Evolutionary conservation across 2,113 vertebrate species (phyloP).

Genomic region (Rhinopomastus cyanomelas): DNA sequence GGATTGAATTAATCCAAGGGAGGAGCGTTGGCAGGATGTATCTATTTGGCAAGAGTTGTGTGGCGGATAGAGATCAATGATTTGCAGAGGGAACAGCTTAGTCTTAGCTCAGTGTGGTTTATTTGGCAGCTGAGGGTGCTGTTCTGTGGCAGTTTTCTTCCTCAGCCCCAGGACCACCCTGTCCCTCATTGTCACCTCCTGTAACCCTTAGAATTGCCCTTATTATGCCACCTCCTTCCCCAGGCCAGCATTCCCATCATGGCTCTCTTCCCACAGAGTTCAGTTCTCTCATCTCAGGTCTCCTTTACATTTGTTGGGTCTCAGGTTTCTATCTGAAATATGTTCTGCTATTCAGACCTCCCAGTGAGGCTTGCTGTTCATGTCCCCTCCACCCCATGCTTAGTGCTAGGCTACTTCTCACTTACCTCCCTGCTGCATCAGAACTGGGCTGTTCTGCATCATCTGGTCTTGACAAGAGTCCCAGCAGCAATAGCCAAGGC

Average conservation of each 20-base stretch:
- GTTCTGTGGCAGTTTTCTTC: constrained; percentile 8
- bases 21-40: constrained; percentile 10
- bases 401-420: neutral
- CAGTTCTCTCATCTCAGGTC: neutral
- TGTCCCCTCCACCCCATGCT: neutral
- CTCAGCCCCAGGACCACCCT: neutral
- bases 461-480: neutral
- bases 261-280: neutral
- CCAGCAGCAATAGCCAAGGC: neutral
- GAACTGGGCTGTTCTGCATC: neutral
- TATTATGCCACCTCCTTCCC: neutral
- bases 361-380: neutral
- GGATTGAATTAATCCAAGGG: constrained; percentile 28
- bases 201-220: neutral
- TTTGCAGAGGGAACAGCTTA: neutral
- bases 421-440: neutral
- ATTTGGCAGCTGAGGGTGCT: constrained; percentile 10
- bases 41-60: neutral
- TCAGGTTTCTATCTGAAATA: neutral
- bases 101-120: neutral
- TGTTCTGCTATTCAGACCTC: neutral
- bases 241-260: neutral
- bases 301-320: neutral
- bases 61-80: neutral
- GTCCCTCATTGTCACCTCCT: neutral